Base-by-base conservation (phyloP, 2,888 invertebrate genomes). In the Bugula neritina region DNA sequence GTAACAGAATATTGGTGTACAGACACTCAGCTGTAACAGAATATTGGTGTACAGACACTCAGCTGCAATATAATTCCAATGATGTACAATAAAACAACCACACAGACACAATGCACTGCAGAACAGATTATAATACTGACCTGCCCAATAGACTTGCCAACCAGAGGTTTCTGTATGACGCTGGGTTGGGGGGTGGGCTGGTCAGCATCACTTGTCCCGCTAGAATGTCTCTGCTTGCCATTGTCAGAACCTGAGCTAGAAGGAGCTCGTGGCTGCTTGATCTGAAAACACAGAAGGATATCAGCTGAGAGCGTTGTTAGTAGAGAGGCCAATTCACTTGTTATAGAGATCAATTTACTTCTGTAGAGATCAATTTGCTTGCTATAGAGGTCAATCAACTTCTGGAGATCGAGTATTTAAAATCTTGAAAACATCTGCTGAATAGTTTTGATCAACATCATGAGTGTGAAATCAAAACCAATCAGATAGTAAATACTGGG, bases 191-290 rank as follows among this genome's bases (percentile, higher is more conserved):
- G 63, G 10, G 63, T 63, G 63, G 63, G 27, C 31, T 25, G 13
- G n/a, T 63, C 63, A 25, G 63, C 63, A 63, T 63, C 63, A 63
- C 63, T 63, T 5, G 63, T 27, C 5, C 63, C 63, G 63, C 63
- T 63, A 17, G 63, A 63, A n/a, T 63, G 63, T 31, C 63, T 63
- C 63, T 63, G 63, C 27, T 63, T 63, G 31, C 63, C 63, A 63
- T 27, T 63, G 27, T 63, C 63, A 63, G 63, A 63, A 63, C 63
- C 63, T 17, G 63, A 63, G 63, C 63, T 63, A 63, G 63, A 63
- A 31, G 63, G 63, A 63, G 63, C 63, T 63, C 63, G 2, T 63
- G 63, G 63, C 29, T 63, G 63, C 27, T 63, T 63, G 10, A 63
- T 63, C 63, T 63, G n/a, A 27, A 63, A n/a, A n/a, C 52, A 17